phyloP scores from a whole-genome alignment of 2,888 invertebrate species.

The Hemaris fuciformis region DNA sequence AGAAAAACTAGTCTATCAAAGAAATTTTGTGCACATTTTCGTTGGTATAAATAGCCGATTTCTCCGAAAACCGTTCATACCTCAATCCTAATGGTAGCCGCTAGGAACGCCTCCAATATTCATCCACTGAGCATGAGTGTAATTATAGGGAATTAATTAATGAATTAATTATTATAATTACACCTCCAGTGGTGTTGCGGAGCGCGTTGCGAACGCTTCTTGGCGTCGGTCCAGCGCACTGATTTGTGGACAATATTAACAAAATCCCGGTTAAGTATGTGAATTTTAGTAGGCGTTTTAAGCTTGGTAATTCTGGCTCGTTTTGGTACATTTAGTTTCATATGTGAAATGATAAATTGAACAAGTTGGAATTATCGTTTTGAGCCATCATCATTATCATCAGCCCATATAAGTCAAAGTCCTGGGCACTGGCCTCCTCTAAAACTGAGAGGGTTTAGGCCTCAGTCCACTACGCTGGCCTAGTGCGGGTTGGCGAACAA shows the following conservation, averaged over 20 bases:
- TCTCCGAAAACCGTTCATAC: background rate
- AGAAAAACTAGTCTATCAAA: background rate
- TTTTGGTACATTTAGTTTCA: too few relatives aligned
- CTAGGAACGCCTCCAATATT: background rate
- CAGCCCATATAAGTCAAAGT: too few relatives aligned
- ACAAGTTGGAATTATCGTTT: too few relatives aligned
- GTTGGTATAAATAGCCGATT: background rate
- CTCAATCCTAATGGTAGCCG: background rate
- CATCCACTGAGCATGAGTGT: background rate
- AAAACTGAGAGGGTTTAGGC: too few relatives aligned
- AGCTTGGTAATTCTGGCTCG: too few relatives aligned
- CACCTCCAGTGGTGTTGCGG: background rate
- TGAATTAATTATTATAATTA: constrained; percentile 5
- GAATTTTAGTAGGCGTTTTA: background rate
- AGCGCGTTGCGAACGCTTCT: background rate
- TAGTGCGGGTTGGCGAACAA: too few relatives aligned
- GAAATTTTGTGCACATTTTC: background rate
- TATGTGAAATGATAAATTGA: too few relatives aligned
- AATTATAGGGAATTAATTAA: constrained; percentile 7
- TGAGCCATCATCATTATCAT: too few relatives aligned
- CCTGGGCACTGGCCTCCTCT: too few relatives aligned
- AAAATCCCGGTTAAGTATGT: background rate
- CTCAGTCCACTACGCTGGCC: too few relatives aligned
- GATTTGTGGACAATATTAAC: constrained; percentile 8
- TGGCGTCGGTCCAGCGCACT: background rate